Evolutionary conservation across 1,140 invertebrate genomes (phyloP).

Genomic region (Drosophila setifemur): DNA sequence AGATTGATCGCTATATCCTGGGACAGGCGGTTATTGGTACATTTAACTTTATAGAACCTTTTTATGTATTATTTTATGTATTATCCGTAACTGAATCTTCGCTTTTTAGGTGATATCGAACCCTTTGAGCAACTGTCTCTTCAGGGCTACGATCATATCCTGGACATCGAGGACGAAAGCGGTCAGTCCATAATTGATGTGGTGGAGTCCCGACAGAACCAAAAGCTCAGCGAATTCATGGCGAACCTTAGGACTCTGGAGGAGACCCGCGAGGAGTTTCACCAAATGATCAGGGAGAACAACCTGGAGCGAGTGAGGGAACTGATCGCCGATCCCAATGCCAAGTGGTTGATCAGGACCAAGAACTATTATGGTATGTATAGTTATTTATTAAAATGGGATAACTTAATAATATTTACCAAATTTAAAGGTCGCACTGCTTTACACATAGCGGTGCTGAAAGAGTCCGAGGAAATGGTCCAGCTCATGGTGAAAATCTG

Average conservation of each 20-base stretch:
- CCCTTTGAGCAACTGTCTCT: slow-evolving; percentile 90
- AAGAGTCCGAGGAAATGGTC: slow-evolving; percentile 90
- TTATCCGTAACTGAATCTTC: slow-evolving; percentile 31
- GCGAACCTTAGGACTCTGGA: slow-evolving; percentile 88
- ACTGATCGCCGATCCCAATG: slow-evolving; percentile 85
- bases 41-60: neutral
- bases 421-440: slow-evolving; percentile 84
- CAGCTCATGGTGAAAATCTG: slow-evolving; percentile 88
- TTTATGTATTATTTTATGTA: neutral
- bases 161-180: slow-evolving; percentile 89
- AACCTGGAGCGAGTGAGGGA: slow-evolving; percentile 85
- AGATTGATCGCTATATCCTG: slow-evolving; percentile 91
- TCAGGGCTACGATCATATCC: slow-evolving; percentile 93
- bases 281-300: slow-evolving; percentile 88
- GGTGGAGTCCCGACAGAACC: slow-evolving; percentile 85
- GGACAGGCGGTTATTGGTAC: slow-evolving; percentile 89
- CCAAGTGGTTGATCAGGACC: slow-evolving; percentile 87
- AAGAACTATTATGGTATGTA: slow-evolving; percentile 87
- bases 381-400: neutral
- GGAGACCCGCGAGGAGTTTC: slow-evolving; percentile 90
- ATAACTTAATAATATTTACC: neutral
- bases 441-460: slow-evolving; percentile 92
- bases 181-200: slow-evolving; percentile 87
- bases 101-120: slow-evolving; percentile 87
- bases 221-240: slow-evolving; percentile 86